Base-by-base conservation (phyloP, 2,888 invertebrate genomes). In the Lymantria monacha region DNA sequence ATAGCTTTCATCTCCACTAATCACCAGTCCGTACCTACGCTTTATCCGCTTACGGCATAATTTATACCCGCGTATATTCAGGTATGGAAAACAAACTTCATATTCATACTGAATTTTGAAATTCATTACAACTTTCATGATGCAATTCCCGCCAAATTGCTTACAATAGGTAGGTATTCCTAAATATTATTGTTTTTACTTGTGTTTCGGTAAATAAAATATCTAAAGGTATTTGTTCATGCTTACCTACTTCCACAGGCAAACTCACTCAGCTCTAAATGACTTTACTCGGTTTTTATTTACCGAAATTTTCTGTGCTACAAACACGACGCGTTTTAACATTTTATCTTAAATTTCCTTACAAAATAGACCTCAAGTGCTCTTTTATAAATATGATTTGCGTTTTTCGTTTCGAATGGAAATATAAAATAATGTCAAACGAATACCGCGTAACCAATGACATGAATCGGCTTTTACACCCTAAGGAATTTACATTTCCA, bases 381-480 rank as follows among this genome's bases (percentile, higher is more conserved):
- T 74, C 67, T 64, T 69, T 68, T 69, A 66, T 67, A 78, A 79
- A 81, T 77, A 75, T 81, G 74, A 81, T 82, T 82, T 79, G 63
- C 72, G 71, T 76, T 79, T 79, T 81, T 71, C 75, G 69, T 70
- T 67, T 68, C 53, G 59, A 63, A 65, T 66, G 72, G 74, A 75
- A 76, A 79, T 76, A 73, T 72, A 74, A 76, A 79, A 74, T 78
- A 77, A 80, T 77, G 72, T 74, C 65, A 73, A 67, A 71, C 62
- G 70, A 74, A 72, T 68, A 57, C 64, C 69, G 67, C 65, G 49
- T 36, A 67, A 62, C 64, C 67, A 69, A 67, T 69, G 77, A 85
- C 83, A 84, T 74, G 82, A 83, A 81, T 82, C 81, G 76, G 82
- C 85, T 87, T 84, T 85, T 79, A 83, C 79, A 83, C 78, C 70